Base-by-base conservation (phyloP, 2,888 invertebrate species). In the Spisula solida region DNA sequence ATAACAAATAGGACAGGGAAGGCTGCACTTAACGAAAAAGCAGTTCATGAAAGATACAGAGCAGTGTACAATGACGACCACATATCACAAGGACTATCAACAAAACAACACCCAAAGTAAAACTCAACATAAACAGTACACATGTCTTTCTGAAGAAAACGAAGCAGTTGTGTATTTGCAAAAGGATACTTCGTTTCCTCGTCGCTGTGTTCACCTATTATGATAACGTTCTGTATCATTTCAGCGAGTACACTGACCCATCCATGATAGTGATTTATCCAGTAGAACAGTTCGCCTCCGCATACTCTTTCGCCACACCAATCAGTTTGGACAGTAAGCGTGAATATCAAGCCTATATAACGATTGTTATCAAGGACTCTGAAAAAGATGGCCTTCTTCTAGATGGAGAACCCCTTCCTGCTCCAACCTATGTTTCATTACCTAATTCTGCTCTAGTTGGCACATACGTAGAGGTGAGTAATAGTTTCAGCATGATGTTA, bases 241-340 rank as follows among this genome's bases (percentile, higher is more conserved):
- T 75, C 51, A 85, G 84, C 2, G 93, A 93, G 80, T 81, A 88
- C 12, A 87, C 93, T 0, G 95, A 95, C 87, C 95, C 95, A 6
- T 89, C 94, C 31, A 93, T 95, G 93, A 90, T 93, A 31, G 85
- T 94, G 0, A 91, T 95, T 5, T 93, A 94, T 1, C 94, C 95
- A 5, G 83, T 93, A 20, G 90, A 93, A 80, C 95, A 95, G 79
- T 95, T 93, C 75, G 90, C 88, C 6, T 87, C 92, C 18, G 88
- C 92, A 34, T 95, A 94, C 83, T 90, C 92, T 25, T 94, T 94
- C 82, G 60, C 92, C 25, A 95, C 95, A 14, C 93, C 93, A 0
- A 88, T 91, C 60, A 92, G 88, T 80, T 88, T 92, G 0, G 41
- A 60, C 34, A 93, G 88, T 0, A 31, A 81, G 14, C n/a, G 51